Evolutionary conservation across 2,888 invertebrate genomes (phyloP).

Genomic region (Cryptosula pallasiana): DNA sequence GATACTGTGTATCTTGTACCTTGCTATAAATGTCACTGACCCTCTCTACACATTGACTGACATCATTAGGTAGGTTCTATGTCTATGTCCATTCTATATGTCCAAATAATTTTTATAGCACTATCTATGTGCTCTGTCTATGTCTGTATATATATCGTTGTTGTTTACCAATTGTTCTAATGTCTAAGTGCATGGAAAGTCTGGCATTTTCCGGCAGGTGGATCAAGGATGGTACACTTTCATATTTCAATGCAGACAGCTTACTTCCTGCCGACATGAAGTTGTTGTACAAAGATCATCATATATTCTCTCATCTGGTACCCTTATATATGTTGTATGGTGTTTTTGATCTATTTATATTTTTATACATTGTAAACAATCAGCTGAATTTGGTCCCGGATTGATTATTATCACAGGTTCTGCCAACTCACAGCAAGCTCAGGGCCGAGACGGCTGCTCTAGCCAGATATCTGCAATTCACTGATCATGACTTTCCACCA

Average conservation of each 20-base stretch:
- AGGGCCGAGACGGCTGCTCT: background rate
- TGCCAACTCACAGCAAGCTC: background rate
- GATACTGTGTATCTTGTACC: background rate
- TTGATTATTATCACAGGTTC: background rate
- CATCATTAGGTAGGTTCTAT: constrained; percentile 20
- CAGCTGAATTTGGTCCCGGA: background rate
- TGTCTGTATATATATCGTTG: no score
- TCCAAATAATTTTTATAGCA: no score
- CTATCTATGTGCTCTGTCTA: no score
- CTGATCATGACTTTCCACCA: background rate
- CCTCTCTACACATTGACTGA: constrained; percentile 1
- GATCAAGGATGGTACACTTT: constrained; percentile 12
- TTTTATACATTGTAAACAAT: background rate
- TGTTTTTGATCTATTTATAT: background rate
- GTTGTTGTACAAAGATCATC: background rate
- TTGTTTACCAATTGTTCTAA: no score
- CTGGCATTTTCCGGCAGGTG: background rate
- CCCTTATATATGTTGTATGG: background rate
- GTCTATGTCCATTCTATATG: no score
- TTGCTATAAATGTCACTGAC: background rate
- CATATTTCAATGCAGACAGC: constrained; percentile 16
- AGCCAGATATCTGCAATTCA: background rate
- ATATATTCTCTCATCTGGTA: background rate
- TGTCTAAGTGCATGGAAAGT: no score
- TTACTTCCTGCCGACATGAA: background rate